Percentiles rank a stretch among this genome's conserved stretches.
phyloP scores from a whole-genome alignment of 2,888 invertebrate genomes.

The Sylvicola fuscatus region DNA sequence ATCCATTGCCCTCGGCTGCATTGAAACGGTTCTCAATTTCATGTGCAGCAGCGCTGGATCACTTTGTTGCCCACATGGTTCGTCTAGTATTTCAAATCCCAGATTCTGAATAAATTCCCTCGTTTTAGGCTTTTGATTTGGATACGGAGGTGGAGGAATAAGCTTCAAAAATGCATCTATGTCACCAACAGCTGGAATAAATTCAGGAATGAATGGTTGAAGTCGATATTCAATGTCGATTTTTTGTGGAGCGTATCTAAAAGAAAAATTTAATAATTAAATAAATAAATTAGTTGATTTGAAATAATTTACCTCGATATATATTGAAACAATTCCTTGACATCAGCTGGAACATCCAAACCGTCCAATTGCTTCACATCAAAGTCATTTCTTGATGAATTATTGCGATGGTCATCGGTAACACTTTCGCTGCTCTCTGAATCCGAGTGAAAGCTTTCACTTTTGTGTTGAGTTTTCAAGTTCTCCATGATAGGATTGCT shows the following conservation, averaged over 20 bases:
- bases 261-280: constrained; percentile 7
- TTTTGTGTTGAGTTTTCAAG: no score
- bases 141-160: constrained; percentile 36
- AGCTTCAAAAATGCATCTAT: constrained; percentile 97
- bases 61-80: constrained; percentile 87
- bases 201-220: constrained; percentile 90
- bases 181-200: constrained; percentile 94
- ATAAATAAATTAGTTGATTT: background rate
- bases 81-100: constrained; percentile 38
- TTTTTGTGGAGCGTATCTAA: constrained; percentile 79
- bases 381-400: no score
- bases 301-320: constrained; percentile 54
- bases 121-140: constrained; percentile 26
- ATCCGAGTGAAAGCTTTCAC: no score
- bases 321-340: constrained; percentile 83
- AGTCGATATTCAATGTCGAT: constrained; percentile 77
- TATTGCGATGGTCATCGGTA: no score
- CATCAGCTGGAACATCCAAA: constrained; percentile 59
- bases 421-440: no score
- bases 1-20: constrained; percentile 14
- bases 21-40: constrained; percentile 55
- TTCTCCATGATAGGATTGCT: no score
- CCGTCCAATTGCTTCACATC: constrained; percentile 28
- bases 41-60: constrained; percentile 87
- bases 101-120: constrained; percentile 28